Base-by-base conservation (phyloP, 2,797 vertebrate species). In the Periophthalmus magnuspinnatus region DNA sequence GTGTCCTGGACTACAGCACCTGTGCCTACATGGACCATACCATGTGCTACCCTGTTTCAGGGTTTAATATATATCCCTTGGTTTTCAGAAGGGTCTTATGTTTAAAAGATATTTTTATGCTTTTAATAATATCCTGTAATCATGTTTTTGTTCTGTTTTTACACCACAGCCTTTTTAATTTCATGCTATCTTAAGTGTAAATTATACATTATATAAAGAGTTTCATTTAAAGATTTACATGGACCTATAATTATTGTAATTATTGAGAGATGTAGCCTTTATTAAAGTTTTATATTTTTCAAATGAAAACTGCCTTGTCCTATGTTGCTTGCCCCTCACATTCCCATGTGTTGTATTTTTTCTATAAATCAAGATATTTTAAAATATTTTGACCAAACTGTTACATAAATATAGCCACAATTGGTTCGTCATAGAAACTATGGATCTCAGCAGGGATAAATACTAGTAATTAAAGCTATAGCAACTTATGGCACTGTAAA, bases 281-380 rank as follows among this genome's bases (percentile, higher is more conserved):
- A 98, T 97, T 99, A 98, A 99, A 99, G 95, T 95, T 92, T 97
- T 99, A 96, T 99, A 98, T 99, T 99, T 99, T 99, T 99, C 95
- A 98, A 95, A 95, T 94, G 83, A 93, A 90, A 59, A 19, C 21
- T 58, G 63, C 50, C 63, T 38, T 17, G 33, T 11, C 7, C 3
- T 24, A 14, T 34, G 63, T 50, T 79, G 24, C 10, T 16, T 76
- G 70, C 52, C 19, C 80, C 81, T 62, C 36, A 33, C 14, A 5
- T 48, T 3, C 2, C 55, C 50, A 14, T 56, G 54, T 52, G 19
- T 52, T n/a, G 7, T 52, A 14, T 45, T 45, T 41, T 6, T 45
- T 45, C 41, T 45, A 13, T 45, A 45, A 45, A 45, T 45, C 41
- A 45, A 45, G 41, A 45, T 52, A n/a, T 19, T 52, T 52, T 52